Conservation (phyloP, 2,797 vertebrate species). For the Tauraco hartlaubi region DNA sequence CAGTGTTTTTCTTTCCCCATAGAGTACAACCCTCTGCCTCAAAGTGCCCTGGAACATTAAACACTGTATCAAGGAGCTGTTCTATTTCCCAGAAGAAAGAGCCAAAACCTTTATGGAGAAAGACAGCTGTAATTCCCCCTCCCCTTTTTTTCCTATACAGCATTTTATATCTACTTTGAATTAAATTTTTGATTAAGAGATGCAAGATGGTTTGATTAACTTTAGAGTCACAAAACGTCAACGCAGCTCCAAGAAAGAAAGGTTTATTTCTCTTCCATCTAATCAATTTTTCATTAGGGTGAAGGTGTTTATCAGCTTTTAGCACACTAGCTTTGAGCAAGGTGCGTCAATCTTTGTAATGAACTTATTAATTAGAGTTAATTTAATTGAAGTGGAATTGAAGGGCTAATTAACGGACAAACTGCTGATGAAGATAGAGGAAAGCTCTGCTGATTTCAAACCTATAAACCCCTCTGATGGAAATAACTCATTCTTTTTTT, state of each 20-base stretch:
- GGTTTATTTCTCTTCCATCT: slow-evolving; percentile 87
- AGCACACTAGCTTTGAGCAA: slow-evolving; percentile 92
- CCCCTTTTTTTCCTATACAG: background rate
- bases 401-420: slow-evolving; percentile 94
- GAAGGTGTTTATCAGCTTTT: slow-evolving; percentile 98
- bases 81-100: slow-evolving; percentile 21
- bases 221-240: slow-evolving; percentile 86
- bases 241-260: slow-evolving; percentile 79
- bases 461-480: slow-evolving; percentile 61
- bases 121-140: background rate
- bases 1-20: background rate
- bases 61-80: background rate
- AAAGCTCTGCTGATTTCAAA: slow-evolving; percentile 79
- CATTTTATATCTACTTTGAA: slow-evolving; percentile 78
- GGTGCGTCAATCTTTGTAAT: slow-evolving; percentile 91
- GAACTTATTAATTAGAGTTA: slow-evolving; percentile 99
- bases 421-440: slow-evolving; percentile 83
- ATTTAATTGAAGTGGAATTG: slow-evolving; percentile 96
- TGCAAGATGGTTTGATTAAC: slow-evolving; percentile 90
- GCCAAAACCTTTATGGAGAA: background rate
- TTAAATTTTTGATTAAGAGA: slow-evolving; percentile 88
- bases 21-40: background rate
- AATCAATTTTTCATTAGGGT: slow-evolving; percentile 99
- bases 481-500: slow-evolving; percentile 73
- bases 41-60: background rate